Percentiles rank a stretch among this genome's conserved stretches.
phyloP scores from a whole-genome alignment of 2,888 invertebrate genomes.

The Drosophila putrida region DNA sequence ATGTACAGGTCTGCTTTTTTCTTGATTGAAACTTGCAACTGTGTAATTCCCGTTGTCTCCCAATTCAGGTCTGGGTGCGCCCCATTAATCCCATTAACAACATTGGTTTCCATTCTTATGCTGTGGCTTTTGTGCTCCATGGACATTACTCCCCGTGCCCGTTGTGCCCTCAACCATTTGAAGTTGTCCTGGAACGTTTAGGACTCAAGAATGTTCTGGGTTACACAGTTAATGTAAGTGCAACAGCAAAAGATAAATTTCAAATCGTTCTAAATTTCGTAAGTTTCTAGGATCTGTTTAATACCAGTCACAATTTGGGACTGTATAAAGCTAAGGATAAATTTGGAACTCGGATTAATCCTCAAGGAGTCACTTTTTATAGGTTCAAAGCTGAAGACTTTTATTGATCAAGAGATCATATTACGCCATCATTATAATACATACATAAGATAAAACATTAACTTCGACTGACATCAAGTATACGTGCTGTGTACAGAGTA shows the following conservation, averaged over 20 bases:
- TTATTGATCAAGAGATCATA: slow-evolving; percentile 24
- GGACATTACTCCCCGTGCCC: slow-evolving; percentile 45
- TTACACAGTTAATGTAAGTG: slow-evolving; percentile 77
- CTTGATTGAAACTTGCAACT: not conserved
- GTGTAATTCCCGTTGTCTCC: not conserved
- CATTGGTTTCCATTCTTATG: slow-evolving; percentile 84
- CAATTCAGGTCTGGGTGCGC: slow-evolving; percentile 84
- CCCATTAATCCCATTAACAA: slow-evolving; percentile 83
- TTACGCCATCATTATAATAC: no score
- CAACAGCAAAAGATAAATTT: not conserved
- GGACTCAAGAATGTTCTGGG: slow-evolving; percentile 80
- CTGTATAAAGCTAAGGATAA: slow-evolving; percentile 35
- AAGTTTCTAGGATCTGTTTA: slow-evolving; percentile 65
- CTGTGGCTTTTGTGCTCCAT: slow-evolving; percentile 84
- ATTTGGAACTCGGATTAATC: slow-evolving; percentile 70
- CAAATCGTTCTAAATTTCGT: not conserved
- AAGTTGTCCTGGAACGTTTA: slow-evolving; percentile 78
- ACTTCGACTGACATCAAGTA: no score
- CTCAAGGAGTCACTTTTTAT: slow-evolving; percentile 74
- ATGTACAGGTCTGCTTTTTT: slow-evolving; percentile 71
- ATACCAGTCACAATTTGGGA: slow-evolving; percentile 36
- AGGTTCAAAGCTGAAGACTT: slow-evolving; percentile 59
- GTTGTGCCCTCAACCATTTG: slow-evolving; percentile 81
- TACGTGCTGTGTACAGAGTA: not conserved
- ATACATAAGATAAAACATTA: no score